Conservation (phyloP, 2,888 invertebrate genomes). For the Lydus trimaculatus region DNA sequence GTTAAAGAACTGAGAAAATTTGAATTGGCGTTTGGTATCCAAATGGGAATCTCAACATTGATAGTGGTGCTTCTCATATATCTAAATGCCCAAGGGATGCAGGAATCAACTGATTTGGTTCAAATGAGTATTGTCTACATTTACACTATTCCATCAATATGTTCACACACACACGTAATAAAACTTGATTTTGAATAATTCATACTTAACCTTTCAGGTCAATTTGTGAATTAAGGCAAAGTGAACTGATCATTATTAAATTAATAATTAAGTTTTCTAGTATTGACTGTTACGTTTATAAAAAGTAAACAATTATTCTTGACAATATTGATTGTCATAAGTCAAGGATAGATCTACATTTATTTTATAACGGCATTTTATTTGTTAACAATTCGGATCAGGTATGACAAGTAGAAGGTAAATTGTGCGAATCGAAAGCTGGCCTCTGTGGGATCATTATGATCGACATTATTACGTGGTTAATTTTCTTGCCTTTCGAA, state of each 20-base stretch:
- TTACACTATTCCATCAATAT: slow-evolving; percentile 39
- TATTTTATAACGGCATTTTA: not conserved
- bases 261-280: not conserved
- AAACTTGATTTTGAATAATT: not conserved
- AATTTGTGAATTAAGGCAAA: not conserved
- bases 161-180: slow-evolving; percentile 34
- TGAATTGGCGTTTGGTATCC: not conserved
- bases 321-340: not conserved
- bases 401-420: slow-evolving; percentile 41
- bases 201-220: not conserved
- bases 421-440: slow-evolving; percentile 42
- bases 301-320: not conserved
- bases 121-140: slow-evolving; percentile 41
- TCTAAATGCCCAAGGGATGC: slow-evolving; percentile 25
- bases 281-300: not conserved
- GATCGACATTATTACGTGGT: slow-evolving; percentile 48
- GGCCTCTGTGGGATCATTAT: slow-evolving; percentile 44
- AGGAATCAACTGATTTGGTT: slow-evolving; percentile 36
- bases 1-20: not conserved
- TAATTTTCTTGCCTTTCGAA: slow-evolving; percentile 43
- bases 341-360: not conserved
- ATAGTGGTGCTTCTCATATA: not conserved
- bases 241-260: not conserved
- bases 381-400: slow-evolving; percentile 34
- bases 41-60: not conserved